Evolutionary conservation across 2,113 vertebrate species (phyloP), one percentile per base, ranked within the genome.

Genomic region (Prunella himalayana): DNA sequence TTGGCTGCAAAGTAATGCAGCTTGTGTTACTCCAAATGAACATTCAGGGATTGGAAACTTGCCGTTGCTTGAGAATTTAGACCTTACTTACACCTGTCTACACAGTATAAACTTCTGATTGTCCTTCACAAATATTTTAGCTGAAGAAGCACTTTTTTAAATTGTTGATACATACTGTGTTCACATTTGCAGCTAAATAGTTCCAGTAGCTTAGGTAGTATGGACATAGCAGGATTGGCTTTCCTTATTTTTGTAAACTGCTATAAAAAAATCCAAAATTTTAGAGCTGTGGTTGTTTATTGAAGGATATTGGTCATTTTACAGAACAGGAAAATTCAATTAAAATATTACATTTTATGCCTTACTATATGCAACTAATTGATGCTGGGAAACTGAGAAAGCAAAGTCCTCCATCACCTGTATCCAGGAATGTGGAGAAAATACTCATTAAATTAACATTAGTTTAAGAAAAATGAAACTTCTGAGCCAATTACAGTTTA

Each of bases 371-470:
- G 77, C 86, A 96, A 95, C 76, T 97, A 95, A 98, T 98, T 98
- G 87, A 95, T 97, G 90, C 22, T 60, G 27, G 31, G 60, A 50
- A 82, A 61, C 44, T 78, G 45, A 69, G 71, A 89, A 49, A 76
- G 64, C 59, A 41, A 63, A 94, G 80, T 73, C 90, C 47, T 95
- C 59, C 31, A 70, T 96, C 86, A 97, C 97, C 86, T 97, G 53
- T 79, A 92, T 97, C 96, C 94, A 97, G 94, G 90, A 95, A 96
- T 96, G 80, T 94, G 93, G 94, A 95, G 88, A 96, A 96, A 96
- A 96, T 87, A 77, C 92, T 97, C 97, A 98, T 98, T 98, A 98
- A 98, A 98, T 98, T 98, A 98, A 97, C 92, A 97, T 98, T 97
- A 97, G 63, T 95, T 97, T 97, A 97, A 97, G 98, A 92, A 98